Conservation (phyloP, 2,113 vertebrate genomes). For the Ochotona princeps region DNA sequence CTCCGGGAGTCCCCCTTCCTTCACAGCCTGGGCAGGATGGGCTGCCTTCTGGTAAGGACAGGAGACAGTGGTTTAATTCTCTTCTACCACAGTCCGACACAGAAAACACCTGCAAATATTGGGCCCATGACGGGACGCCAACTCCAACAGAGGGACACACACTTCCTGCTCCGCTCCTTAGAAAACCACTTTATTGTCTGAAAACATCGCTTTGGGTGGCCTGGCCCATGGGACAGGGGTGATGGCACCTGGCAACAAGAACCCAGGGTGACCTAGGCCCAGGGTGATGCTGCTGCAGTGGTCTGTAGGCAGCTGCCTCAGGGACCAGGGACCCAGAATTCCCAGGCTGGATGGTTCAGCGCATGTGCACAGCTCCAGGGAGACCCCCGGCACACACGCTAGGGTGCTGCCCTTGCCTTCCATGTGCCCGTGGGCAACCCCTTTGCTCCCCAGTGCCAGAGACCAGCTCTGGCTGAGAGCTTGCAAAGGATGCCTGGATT, state of each 20-base stretch:
- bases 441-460: no score
- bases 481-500: no score
- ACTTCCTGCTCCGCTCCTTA: conserved; percentile 65
- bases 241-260: conserved; percentile 18
- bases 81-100: conserved; percentile 75
- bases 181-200: conserved; percentile 74
- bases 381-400: background rate
- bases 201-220: conserved; percentile 63
- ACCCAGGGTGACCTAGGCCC: background rate
- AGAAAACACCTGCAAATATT: conserved; percentile 73
- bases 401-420: background rate
- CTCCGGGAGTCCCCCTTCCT: background rate
- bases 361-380: background rate
- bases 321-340: background rate
- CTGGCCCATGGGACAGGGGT: background rate
- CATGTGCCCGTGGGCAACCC: no score
- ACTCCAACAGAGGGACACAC: conserved; percentile 73
- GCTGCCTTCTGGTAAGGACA: conserved; percentile 60
- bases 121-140: conserved; percentile 71
- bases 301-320: background rate
- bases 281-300: conserved; percentile 35
- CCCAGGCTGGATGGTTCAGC: conserved; percentile 60
- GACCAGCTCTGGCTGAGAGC: no score
- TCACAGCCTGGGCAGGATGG: background rate
- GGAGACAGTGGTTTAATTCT: conserved; percentile 70